A percentile compares a stretch with the other conserved stretches of the same genome.
Conservation (phyloP, 2,113 vertebrate genomes). For the Engraulis encrasicolus region DNA sequence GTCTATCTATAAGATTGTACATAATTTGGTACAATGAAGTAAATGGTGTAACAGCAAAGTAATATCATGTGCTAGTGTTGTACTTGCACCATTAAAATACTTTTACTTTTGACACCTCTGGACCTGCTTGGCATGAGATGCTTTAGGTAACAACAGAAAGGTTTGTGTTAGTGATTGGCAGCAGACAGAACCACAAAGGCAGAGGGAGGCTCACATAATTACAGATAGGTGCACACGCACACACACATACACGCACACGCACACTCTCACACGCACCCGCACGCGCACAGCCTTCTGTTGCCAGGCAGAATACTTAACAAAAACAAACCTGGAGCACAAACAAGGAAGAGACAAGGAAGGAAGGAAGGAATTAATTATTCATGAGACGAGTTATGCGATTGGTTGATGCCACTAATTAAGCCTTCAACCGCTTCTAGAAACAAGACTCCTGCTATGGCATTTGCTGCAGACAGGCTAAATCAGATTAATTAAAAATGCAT, state of each 20-base stretch:
- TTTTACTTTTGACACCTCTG: too few species aligned
- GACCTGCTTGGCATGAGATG: too few species aligned
- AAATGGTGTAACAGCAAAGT: too few species aligned
- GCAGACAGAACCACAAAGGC: not conserved
- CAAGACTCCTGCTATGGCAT: constrained; percentile 48
- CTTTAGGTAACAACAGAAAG: too few species aligned
- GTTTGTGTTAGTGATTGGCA: too few species aligned
- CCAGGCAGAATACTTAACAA: constrained; percentile 32
- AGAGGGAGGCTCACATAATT: not conserved
- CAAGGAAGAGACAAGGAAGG: constrained; percentile 2
- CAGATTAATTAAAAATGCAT: constrained; percentile 48
- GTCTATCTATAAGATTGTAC: too few species aligned
- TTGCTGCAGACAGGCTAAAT: constrained; percentile 28
- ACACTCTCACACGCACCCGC: not conserved
- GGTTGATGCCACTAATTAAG: constrained; percentile 39
- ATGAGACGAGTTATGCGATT: constrained; percentile 40
- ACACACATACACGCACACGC: not conserved
- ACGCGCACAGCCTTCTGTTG: constrained; percentile 22
- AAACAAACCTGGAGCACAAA: constrained; percentile 15
- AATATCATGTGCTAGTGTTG: too few species aligned
- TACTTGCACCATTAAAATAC: too few species aligned
- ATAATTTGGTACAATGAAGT: too few species aligned
- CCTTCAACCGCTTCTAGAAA: constrained; percentile 49
- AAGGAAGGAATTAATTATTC: constrained; percentile 57
- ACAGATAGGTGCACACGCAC: not conserved